These are phyloP conservation scores for Lophius piscatorius DNA, from an alignment of 2,113 vertebrate species.

Conservation along the genomic window DNA sequence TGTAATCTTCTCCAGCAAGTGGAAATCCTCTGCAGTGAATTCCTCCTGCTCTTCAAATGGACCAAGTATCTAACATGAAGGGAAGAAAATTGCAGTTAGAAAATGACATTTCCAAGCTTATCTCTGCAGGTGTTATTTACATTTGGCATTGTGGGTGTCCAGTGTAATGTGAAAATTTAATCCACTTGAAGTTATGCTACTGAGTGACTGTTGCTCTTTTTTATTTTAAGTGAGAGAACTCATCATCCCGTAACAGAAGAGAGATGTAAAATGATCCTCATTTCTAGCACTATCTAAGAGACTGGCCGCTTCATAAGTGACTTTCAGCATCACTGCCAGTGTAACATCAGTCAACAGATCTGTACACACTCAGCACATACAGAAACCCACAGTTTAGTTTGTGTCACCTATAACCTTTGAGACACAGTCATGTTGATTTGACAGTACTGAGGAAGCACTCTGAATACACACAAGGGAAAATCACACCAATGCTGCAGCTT, in stretches of 20 bases:
- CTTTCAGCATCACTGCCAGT: slow-evolving; percentile 62
- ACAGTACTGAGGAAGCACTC: slow-evolving; percentile 38
- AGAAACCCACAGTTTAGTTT: slow-evolving; percentile 10
- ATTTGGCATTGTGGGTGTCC: slow-evolving; percentile 35
- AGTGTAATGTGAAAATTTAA: slow-evolving; percentile 53
- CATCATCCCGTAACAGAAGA: slow-evolving; percentile 38
- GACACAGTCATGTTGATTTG: slow-evolving; percentile 60
- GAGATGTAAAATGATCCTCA: slow-evolving; percentile 67
- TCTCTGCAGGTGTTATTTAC: slow-evolving; percentile 50
- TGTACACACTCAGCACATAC: slow-evolving; percentile 24
- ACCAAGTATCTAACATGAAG: slow-evolving; percentile 84
- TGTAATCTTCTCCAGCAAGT: slow-evolving; percentile 89
- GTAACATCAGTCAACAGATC: slow-evolving; percentile 65
- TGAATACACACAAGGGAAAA: slow-evolving; percentile 35
- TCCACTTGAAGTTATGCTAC: slow-evolving; percentile 40
- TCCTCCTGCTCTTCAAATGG: slow-evolving; percentile 83
- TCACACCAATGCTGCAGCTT: slow-evolving; percentile 19
- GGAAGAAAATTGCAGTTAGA: slow-evolving; percentile 45
- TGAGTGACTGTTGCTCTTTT: slow-evolving; percentile 17
- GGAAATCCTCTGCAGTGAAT: slow-evolving; percentile 89
- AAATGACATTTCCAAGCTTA: slow-evolving; percentile 34
- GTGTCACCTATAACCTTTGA: slow-evolving; percentile 65
- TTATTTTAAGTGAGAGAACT: slow-evolving; percentile 18
- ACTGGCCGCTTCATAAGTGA: slow-evolving; percentile 46
- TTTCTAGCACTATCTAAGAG: slow-evolving; percentile 62